A percentile compares a stretch with the other conserved stretches of the same genome.
These are phyloP conservation scores for Callipepla squamata DNA, from an alignment of 2,113 vertebrate species.

Conservation along the genomic window DNA sequence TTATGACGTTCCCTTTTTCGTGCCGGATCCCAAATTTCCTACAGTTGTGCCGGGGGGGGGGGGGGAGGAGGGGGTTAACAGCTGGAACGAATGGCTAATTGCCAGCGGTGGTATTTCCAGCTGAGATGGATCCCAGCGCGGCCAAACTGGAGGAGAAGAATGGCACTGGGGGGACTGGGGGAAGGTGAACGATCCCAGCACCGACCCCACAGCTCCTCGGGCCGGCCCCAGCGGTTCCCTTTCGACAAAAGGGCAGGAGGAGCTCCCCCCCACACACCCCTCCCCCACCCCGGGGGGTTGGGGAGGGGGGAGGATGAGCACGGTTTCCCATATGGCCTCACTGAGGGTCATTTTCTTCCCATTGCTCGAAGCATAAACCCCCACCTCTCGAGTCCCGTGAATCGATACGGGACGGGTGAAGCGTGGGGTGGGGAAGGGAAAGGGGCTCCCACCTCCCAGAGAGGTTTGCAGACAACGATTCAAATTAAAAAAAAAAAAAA, in stretches of 20 bases:
- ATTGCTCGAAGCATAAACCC: not conserved
- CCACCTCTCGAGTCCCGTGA: not conserved
- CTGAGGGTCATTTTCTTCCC: constrained; percentile 18
- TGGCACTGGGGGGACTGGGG: too few relatives aligned
- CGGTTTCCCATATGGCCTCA: constrained; percentile 33
- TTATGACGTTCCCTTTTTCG: accelerated
- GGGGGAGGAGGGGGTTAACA: not conserved
- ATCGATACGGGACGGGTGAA: not conserved
- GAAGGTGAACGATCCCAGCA: too few relatives aligned
- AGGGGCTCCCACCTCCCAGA: not conserved
- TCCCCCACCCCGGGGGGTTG: not conserved
- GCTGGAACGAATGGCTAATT: not conserved
- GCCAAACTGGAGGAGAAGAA: not conserved
- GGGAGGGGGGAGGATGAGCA: not conserved
- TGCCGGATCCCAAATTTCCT: not conserved
- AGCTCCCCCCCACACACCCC: too few relatives aligned
- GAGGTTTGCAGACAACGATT: not conserved
- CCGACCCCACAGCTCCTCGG: not conserved
- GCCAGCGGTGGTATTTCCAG: not conserved
- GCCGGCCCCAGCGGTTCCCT: not conserved
- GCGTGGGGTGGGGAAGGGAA: not conserved
- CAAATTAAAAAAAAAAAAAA: not conserved
- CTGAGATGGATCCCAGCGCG: not conserved
- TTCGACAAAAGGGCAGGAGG: not conserved
- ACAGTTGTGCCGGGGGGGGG: too few relatives aligned